A percentile compares a stretch with the other conserved stretches of the same genome.
Conservation (phyloP, 2,797 vertebrate genomes). For the Pangasius sanitwongsei region DNA sequence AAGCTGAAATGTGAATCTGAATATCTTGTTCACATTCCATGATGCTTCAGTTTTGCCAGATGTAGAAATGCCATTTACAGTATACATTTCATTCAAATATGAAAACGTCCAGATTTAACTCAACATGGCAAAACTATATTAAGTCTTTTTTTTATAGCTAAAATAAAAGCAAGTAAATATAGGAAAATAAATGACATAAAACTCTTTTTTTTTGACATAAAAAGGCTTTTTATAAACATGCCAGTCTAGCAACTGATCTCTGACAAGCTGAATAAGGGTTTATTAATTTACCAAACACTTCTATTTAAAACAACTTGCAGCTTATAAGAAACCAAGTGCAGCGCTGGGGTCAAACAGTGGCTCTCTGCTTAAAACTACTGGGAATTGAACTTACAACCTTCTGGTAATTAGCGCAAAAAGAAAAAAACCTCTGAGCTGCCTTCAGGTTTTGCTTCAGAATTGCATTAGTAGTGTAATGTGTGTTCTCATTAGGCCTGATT, state of each 20-base stretch:
- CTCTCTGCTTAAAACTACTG: neutral
- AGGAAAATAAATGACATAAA: neutral
- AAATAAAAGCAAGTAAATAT: neutral
- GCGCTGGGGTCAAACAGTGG: neutral
- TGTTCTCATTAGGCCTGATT: neutral
- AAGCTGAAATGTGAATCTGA: too few species aligned
- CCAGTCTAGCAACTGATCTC: neutral
- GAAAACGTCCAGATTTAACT: too few species aligned
- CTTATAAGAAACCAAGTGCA: neutral
- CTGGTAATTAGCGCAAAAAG: neutral
- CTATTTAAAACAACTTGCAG: neutral
- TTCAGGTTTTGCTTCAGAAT: neutral
- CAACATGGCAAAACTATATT: neutral
- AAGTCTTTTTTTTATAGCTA: neutral
- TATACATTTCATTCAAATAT: too few species aligned
- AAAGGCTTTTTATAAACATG: neutral
- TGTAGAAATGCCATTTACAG: too few species aligned
- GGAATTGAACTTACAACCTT: neutral
- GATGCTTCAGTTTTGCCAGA: too few species aligned
- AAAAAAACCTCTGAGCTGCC: neutral
- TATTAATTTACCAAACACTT: neutral
- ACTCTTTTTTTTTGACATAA: neutral
- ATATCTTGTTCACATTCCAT: too few species aligned
- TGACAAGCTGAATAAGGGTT: neutral
- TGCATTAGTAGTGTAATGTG: neutral